phyloP scores from a whole-genome alignment of 2,888 invertebrate species.

The Patella ulyssiponensis region DNA sequence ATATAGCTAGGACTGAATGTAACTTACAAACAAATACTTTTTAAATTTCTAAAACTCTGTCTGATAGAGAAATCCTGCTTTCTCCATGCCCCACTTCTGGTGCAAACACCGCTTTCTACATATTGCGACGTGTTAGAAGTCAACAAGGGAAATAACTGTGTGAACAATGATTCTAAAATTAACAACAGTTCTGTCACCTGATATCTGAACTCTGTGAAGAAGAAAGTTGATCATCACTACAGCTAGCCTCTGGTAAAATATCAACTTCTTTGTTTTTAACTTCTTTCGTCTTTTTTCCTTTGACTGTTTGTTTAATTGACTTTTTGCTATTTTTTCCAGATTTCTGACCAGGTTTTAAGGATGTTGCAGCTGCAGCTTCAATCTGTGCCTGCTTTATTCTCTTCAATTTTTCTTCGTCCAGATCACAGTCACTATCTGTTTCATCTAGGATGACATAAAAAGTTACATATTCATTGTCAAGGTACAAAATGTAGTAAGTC shows the following conservation, averaged over 20 bases:
- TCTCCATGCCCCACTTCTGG: no score
- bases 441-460: constrained; percentile 45
- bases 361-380: background rate
- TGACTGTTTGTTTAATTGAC: background rate
- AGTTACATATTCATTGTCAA: no score
- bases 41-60: no score
- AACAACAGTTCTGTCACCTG: constrained; percentile 30
- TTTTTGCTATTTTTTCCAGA: background rate
- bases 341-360: background rate
- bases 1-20: background rate
- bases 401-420: constrained; percentile 25
- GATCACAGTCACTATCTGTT: constrained; percentile 60
- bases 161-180: background rate
- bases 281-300: background rate
- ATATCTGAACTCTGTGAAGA: constrained; percentile 43
- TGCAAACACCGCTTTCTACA: no score
- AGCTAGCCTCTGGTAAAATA: background rate
- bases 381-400: background rate
- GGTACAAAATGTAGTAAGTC: no score
- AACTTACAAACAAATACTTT: no score
- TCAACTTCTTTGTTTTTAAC: background rate
- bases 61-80: no score
- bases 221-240: constrained; percentile 32
- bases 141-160: background rate
- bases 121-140: background rate